Evolutionary conservation across 2,888 invertebrate genomes (phyloP).

Genomic region (Aspidapion aeneum): DNA sequence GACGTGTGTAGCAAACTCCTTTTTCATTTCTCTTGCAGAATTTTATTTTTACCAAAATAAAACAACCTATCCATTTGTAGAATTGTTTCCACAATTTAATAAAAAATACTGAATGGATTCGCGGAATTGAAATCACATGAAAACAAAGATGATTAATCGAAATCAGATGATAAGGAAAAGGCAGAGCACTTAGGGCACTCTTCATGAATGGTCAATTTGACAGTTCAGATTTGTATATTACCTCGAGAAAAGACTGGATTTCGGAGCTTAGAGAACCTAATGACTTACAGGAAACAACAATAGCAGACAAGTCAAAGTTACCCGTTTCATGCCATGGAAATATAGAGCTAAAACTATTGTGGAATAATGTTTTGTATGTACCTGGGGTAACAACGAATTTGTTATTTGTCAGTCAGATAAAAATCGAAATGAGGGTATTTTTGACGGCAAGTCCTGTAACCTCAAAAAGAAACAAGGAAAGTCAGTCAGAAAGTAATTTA

Average conservation of each 20-base stretch:
- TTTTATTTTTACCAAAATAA: no score
- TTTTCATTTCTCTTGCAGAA: no score
- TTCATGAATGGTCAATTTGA: slow-evolving; percentile 24
- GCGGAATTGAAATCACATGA: slow-evolving; percentile 18
- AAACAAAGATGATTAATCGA: slow-evolving; percentile 2
- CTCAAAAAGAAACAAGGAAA: slow-evolving; percentile 6
- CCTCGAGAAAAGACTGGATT: slow-evolving; percentile 19
- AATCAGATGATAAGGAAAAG: background rate
- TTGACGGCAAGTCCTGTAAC: slow-evolving; percentile 6
- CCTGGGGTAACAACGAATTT: no score
- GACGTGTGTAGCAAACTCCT: no score
- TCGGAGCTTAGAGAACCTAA: slow-evolving; percentile 15
- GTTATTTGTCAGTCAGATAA: slow-evolving; percentile 19
- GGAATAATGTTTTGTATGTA: slow-evolving; percentile 22
- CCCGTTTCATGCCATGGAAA: slow-evolving; percentile 22
- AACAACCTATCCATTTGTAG: no score
- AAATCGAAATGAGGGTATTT: slow-evolving; percentile 8
- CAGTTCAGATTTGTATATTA: slow-evolving; percentile 24
- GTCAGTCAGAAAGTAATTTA: slow-evolving; percentile 30
- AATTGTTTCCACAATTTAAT: no score
- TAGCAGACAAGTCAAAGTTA: slow-evolving; percentile 15
- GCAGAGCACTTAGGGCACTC: slow-evolving; percentile 27
- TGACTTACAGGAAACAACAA: slow-evolving; percentile 21
- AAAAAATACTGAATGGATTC: no score
- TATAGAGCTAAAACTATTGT: slow-evolving; percentile 21